A percentile compares a stretch with the other conserved stretches of the same genome.
These are phyloP conservation scores for Varanus komodoensis DNA, from an alignment of 2,113 vertebrate species.

Conservation along the genomic window DNA sequence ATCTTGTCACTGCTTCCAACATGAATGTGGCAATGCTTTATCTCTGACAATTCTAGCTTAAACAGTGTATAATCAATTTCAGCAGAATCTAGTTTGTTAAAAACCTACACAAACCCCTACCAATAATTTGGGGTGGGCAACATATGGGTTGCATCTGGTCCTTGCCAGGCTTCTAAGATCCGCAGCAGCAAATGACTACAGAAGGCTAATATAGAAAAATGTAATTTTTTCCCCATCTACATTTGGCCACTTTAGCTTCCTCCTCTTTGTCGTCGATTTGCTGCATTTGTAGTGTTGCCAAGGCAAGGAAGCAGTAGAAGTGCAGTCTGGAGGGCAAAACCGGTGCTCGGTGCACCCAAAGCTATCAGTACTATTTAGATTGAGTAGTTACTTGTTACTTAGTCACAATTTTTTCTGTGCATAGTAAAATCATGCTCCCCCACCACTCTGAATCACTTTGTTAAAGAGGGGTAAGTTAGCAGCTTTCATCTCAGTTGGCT, in stretches of 20 bases:
- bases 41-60: slow-evolving; percentile 1
- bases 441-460: background rate
- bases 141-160: too few relatives aligned
- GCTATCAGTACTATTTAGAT: too few relatives aligned
- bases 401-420: background rate
- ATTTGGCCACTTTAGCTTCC: too few relatives aligned
- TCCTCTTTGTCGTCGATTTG: too few relatives aligned
- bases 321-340: too few relatives aligned
- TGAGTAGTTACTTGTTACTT: background rate
- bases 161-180: too few relatives aligned
- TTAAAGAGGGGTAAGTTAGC: background rate
- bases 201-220: too few relatives aligned
- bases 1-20: slow-evolving; percentile 37
- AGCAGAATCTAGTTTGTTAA: slow-evolving; percentile 35
- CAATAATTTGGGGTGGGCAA: background rate
- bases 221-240: too few relatives aligned
- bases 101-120: background rate
- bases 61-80: slow-evolving; percentile 37
- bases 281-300: too few relatives aligned
- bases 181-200: too few relatives aligned
- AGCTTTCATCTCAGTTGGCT: background rate
- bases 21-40: slow-evolving; percentile 14
- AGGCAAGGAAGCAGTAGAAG: too few relatives aligned
- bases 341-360: too few relatives aligned
- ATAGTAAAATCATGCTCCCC: background rate